Percentiles rank a stretch among this genome's conserved stretches.
Evolutionary conservation across 2,888 invertebrate genomes (phyloP).

Genomic region (Gastrophysa polygoni): DNA sequence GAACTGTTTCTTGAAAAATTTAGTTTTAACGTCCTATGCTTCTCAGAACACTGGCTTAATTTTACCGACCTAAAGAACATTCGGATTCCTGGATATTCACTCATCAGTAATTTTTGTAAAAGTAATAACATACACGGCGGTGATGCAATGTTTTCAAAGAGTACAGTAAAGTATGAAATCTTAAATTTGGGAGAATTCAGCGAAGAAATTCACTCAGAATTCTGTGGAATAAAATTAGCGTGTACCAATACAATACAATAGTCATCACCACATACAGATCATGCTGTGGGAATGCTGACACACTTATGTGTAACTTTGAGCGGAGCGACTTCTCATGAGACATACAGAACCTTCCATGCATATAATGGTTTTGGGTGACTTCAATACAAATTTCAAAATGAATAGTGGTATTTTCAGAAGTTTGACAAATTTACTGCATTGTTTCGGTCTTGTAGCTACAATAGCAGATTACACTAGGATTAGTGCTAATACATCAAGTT

Average conservation of each 20-base stretch:
- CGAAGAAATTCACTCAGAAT: slow-evolving; percentile 5
- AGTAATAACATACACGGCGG: too few species aligned
- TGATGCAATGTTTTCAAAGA: too few species aligned
- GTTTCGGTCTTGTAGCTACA: neutral
- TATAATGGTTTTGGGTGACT: neutral
- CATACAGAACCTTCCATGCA: neutral
- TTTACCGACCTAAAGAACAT: too few species aligned
- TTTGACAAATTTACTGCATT: too few species aligned
- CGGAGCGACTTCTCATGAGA: neutral
- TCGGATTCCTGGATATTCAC: too few species aligned
- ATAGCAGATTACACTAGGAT: neutral
- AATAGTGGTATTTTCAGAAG: neutral
- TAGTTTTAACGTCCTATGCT: too few species aligned
- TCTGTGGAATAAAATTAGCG: neutral
- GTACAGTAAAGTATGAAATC: too few species aligned
- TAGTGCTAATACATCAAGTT: neutral
- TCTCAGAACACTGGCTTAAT: too few species aligned
- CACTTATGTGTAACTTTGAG: neutral
- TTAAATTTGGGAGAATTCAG: too few species aligned
- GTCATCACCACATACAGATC: neutral
- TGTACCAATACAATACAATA: neutral
- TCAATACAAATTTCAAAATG: neutral
- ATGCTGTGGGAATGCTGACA: neutral
- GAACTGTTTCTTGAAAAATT: too few species aligned
- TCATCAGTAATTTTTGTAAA: too few species aligned